Evolutionary conservation across 2,113 vertebrate species (phyloP).

Genomic region (Hypocryptadius cinnamomeus): DNA sequence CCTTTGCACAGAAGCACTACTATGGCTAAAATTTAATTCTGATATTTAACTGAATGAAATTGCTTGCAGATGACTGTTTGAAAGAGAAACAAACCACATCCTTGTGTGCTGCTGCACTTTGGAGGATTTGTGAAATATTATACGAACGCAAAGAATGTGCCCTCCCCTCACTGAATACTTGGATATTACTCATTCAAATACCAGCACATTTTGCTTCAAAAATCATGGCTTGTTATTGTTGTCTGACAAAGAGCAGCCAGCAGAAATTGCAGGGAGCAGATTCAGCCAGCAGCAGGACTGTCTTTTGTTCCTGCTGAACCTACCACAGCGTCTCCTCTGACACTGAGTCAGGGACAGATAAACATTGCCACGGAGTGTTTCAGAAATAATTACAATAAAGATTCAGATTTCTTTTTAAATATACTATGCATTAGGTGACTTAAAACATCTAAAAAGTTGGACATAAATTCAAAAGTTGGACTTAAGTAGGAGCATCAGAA

Average conservation of each 20-base stretch:
- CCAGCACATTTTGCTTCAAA: background rate
- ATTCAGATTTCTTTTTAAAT: background rate
- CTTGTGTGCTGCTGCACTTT: constrained; percentile 19
- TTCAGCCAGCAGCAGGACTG: background rate
- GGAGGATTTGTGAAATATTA: constrained; percentile 9
- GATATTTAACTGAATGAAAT: constrained; percentile 74
- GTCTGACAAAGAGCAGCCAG: background rate
- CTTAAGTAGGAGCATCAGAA: background rate
- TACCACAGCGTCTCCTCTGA: background rate
- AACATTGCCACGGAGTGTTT: background rate
- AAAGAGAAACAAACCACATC: constrained; percentile 64
- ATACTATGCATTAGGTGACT: background rate
- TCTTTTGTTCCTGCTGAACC: background rate
- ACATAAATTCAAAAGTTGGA: background rate
- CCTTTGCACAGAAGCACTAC: constrained; percentile 70
- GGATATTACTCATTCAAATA: constrained; percentile 17
- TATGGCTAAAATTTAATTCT: constrained; percentile 72
- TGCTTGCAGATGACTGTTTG: constrained; percentile 70
- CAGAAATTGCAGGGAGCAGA: background rate
- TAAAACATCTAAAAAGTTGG: background rate
- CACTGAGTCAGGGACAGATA: background rate
- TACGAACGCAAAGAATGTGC: background rate
- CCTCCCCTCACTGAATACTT: background rate
- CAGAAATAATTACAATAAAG: background rate
- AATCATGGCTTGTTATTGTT: background rate